Evolutionary conservation across 2,113 vertebrate genomes (phyloP), one percentile per base, ranked within the genome.

Genomic region (Pogona vitticeps): DNA sequence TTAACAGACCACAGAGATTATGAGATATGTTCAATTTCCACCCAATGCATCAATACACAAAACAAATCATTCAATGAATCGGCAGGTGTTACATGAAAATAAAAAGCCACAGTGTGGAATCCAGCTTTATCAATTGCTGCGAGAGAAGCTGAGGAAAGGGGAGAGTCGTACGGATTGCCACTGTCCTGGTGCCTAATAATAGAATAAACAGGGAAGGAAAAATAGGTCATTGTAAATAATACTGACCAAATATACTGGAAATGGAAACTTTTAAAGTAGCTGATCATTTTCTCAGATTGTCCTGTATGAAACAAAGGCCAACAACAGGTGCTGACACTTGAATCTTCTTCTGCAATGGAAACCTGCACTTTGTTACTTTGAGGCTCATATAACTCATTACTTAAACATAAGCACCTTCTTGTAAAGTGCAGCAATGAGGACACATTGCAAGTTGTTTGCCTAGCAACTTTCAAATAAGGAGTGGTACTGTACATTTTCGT

Each of bases 301-400:
- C 85, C 67, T 76, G 58, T 0, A n/a, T 80, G 95, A 95, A 94
- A 96, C 85, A 83, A 90, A 93, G 92, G 90, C 91, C 88, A 87
- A 82, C 3, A 36, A 52, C 67, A 73, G 84, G 86, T 31, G 3
- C 78, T 91, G 93, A 76, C 89, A 95, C 93, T 94, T 93, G 91
- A 94, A 94, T 89, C 94, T 91, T 89, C 91, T 83, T 93, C 93
- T 91, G 82, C 90, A 92, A 88, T 94, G 95, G 96, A 97, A 96
- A 96, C 84, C 77, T 21, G 52, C 83, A 56, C 87, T 77, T 72
- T 26, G 56, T 86, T 76, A 71, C 36, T 12, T 56, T 36, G 12
- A 76, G 88, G 95, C 94, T 97, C 94, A 86, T 94, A 93, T 96
- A 95, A 90, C 97, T 97, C 95, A 98, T 98, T 83, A 98, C 94